Conservation (phyloP, 1,140 invertebrate genomes). For the Drosophila repleta region DNA sequence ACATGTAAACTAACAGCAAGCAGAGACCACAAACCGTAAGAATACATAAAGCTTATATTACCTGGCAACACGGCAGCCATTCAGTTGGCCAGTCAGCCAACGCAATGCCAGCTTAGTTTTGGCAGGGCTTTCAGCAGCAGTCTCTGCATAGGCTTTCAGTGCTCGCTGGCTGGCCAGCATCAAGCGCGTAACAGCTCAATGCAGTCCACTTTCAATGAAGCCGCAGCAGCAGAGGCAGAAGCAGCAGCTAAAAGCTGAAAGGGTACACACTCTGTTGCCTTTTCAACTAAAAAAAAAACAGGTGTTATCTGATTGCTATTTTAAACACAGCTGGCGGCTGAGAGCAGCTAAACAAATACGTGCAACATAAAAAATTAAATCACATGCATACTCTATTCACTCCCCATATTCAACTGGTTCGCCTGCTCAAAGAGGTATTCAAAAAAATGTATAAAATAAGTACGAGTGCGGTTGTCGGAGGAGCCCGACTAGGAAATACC, state of each 20-base stretch:
- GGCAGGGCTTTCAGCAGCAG: conserved; percentile 29
- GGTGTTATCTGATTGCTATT: conserved; percentile 82
- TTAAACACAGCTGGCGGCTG: conserved; percentile 62
- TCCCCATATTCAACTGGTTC: conserved; percentile 3
- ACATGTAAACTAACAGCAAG: conserved; percentile 55
- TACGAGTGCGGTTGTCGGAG: no score
- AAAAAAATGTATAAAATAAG: not conserved
- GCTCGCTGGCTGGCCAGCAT: conserved; percentile 9
- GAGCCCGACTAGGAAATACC: no score
- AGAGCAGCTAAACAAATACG: conserved; percentile 62
- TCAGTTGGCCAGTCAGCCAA: conserved; percentile 45
- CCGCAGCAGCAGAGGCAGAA: conserved; percentile 18
- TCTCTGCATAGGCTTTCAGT: not conserved
- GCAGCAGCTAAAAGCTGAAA: conserved; percentile 17
- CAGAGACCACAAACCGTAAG: conserved; percentile 70
- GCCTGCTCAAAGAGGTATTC: conserved; percentile 1
- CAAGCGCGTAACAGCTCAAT: conserved; percentile 54
- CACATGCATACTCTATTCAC: conserved; percentile 46
- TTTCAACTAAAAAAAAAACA: conserved; percentile 43
- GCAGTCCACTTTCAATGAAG: conserved; percentile 61
- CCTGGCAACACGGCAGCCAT: conserved; percentile 26
- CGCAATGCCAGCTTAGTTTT: conserved; percentile 63
- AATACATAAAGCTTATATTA: conserved; percentile 70
- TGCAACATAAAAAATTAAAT: conserved; percentile 44
- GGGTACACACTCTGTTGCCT: conserved; percentile 25